Percentiles rank a stretch among this genome's conserved stretches.
Conservation (phyloP, 1,140 invertebrate species). For the Leptestheria dahalacensis region DNA sequence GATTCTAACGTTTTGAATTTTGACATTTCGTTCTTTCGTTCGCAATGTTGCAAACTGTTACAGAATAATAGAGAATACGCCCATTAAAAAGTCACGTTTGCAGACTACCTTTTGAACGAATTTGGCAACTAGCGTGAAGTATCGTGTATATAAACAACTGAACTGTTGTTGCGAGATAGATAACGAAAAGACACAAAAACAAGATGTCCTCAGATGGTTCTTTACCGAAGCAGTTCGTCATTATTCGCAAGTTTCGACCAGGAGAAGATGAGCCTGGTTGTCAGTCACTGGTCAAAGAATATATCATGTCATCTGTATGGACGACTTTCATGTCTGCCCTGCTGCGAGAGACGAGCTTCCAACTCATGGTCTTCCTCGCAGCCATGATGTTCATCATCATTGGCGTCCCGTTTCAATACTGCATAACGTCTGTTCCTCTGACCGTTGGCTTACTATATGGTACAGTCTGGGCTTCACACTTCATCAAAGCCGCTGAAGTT, state of each 20-base stretch:
- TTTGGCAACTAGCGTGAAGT: too few species aligned
- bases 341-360: conserved; percentile 34
- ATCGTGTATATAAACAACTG: too few species aligned
- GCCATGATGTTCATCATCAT: conserved; percentile 38
- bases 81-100: too few species aligned
- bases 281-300: background rate
- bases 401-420: conserved; percentile 34
- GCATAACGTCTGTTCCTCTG: conserved; percentile 31
- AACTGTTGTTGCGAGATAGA: too few species aligned
- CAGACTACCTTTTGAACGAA: too few species aligned
- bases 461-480: conserved; percentile 29
- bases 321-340: conserved; percentile 31
- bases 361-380: conserved; percentile 32
- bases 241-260: background rate
- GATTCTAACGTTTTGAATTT: too few species aligned
- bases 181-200: too few species aligned
- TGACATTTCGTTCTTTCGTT: too few species aligned
- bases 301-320: conserved; percentile 31
- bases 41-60: too few species aligned
- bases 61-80: too few species aligned
- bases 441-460: conserved; percentile 31
- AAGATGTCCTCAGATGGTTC: too few species aligned
- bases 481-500: conserved; percentile 29
- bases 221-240: background rate
- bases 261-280: background rate